These are phyloP conservation scores for Clistopyga incitator DNA, from an alignment of 2,888 invertebrate species.

Conservation along the genomic window DNA sequence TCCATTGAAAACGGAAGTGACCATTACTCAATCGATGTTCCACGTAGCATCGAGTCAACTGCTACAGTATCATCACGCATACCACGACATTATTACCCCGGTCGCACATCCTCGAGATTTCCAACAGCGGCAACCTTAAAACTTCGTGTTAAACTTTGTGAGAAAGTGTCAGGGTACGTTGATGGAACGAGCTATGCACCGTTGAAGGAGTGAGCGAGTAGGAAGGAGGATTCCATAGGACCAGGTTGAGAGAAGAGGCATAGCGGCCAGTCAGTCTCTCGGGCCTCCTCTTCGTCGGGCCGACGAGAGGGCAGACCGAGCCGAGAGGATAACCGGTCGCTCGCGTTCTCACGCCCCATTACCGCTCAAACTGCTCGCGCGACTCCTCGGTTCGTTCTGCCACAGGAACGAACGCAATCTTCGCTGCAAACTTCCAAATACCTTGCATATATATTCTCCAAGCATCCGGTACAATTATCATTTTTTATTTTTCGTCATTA, in stretches of 20 bases:
- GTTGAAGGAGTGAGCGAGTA: conserved; percentile 22
- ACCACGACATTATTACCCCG: conserved; percentile 45
- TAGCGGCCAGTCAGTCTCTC: conserved; percentile 40
- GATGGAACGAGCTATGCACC: conserved; percentile 70
- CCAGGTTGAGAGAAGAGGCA: conserved; percentile 42
- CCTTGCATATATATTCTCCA: conserved; percentile 35
- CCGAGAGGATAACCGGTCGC: conserved; percentile 74
- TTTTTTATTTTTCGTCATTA: conserved; percentile 13
- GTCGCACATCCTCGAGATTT: conserved; percentile 34
- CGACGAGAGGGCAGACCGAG: conserved; percentile 73
- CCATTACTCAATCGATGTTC: not conserved
- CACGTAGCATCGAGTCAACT: conserved; percentile 39
- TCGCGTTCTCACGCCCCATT: conserved; percentile 79
- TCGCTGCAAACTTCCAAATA: conserved; percentile 60
- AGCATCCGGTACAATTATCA: conserved; percentile 60
- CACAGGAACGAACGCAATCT: conserved; percentile 53
- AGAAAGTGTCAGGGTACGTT: conserved; percentile 78
- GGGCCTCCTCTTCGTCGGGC: conserved; percentile 53
- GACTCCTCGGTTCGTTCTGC: conserved; percentile 51
- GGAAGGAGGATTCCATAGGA: conserved; percentile 50
- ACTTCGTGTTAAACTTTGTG: conserved; percentile 75
- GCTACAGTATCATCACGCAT: conserved; percentile 54
- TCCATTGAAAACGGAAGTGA: conserved; percentile 40
- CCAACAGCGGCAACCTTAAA: conserved; percentile 71
- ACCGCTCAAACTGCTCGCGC: conserved; percentile 67